Evolutionary conservation across 1,140 invertebrate species (phyloP), one percentile per base, ranked within the genome.

Genomic region (Goniozus legneri): DNA sequence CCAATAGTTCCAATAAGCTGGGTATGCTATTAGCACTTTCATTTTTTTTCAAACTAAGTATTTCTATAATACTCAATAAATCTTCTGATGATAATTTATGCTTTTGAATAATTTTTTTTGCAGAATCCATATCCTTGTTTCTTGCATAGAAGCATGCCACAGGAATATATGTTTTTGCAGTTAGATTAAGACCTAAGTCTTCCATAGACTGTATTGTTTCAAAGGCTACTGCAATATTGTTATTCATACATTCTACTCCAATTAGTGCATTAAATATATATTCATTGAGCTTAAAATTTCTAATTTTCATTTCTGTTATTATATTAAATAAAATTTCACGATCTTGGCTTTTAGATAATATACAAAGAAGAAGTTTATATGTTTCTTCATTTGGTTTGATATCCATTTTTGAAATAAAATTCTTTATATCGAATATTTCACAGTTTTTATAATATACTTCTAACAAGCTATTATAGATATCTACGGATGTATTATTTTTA

Each of bases 191-290:
- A 39, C 78, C 73, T 0, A 76, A 52, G 8, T 70, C 62, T 43
- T 70, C 73, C 79, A 84, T 81, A 50, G 75, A 71, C 24, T 75
- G 62, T 36, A 82, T 47, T 3, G 79, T 65, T 50, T 75, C 68
- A 54, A 73, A 47, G 2, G 77, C 77, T 20, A 71, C 71, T 2
- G 60, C 37, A 2, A 74, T 44, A 24, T 78, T 70, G 10, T 70
- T 73, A 37, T 18, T 38, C 15, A 3, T 36, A 4, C 24, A 3
- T n/a, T 47, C 44, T 6, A 19, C 35, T 10, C 53, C n/a, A 3
- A 63, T 16, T 2, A 66, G 40, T 10, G 12, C 0, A 15, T 42
- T 49, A 2, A 50, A 47, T 0, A 20, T 15, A 6, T 50, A 15
- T 19, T 44, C 21, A 18, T 33, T 42, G 3, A 50, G 12, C 1